Conservation (phyloP, 2,888 invertebrate species). For the Metellina segmentata region DNA sequence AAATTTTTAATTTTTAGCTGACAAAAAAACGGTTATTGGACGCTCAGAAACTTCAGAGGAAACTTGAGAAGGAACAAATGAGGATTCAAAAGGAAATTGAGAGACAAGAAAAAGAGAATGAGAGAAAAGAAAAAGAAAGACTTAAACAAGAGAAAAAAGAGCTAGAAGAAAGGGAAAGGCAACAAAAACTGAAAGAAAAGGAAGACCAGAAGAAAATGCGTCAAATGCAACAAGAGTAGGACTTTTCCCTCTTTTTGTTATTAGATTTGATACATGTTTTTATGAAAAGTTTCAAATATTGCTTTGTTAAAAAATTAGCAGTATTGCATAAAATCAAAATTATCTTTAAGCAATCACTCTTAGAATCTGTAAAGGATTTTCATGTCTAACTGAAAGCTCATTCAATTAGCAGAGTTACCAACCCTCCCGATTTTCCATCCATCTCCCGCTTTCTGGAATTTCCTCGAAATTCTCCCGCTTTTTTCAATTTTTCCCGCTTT, state of each 20-base stretch:
- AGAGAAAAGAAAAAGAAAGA: slow-evolving; percentile 50
- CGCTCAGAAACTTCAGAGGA: slow-evolving; percentile 27
- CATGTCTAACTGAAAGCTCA: no score
- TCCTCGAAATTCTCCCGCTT: no score
- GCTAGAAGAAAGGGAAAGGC: slow-evolving; percentile 70
- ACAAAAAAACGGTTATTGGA: slow-evolving; percentile 50
- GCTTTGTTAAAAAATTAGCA: no score
- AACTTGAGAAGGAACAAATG: slow-evolving; percentile 25
- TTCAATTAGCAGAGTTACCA: no score
- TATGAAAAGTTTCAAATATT: no score
- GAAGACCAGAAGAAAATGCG: slow-evolving; percentile 48
- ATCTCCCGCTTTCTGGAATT: no score
- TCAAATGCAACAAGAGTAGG: slow-evolving; percentile 49
- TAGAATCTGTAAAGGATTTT: no score
- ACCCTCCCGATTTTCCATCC: no score
- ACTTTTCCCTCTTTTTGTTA: not conserved
- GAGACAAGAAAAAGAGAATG: slow-evolving; percentile 47
- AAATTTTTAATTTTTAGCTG: not conserved
- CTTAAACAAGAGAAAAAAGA: slow-evolving; percentile 71
- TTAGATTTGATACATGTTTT: no score
- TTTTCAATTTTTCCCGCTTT: no score
- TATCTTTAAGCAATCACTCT: no score
- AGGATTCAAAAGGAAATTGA: slow-evolving; percentile 49
- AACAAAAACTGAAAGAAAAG: slow-evolving; percentile 65
- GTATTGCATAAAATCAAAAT: no score